These are phyloP conservation scores for Ectemnius lituratus DNA, from an alignment of 2,888 invertebrate genomes.

Conservation along the genomic window DNA sequence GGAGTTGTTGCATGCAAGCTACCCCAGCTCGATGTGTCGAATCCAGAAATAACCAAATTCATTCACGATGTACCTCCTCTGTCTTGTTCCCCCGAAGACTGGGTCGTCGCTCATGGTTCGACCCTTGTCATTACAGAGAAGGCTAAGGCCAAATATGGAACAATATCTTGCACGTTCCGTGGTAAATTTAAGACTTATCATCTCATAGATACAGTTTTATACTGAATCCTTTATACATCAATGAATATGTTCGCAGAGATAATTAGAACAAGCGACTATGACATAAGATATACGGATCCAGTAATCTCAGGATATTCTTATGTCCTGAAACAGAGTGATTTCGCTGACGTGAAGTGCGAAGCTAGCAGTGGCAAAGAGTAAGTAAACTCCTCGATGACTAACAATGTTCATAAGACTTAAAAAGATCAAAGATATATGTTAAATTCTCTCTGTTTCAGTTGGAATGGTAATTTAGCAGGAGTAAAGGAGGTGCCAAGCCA, in stretches of 20 bases:
- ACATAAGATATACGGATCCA: slow-evolving; percentile 80
- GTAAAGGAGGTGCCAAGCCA: slow-evolving; percentile 79
- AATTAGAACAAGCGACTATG: slow-evolving; percentile 83
- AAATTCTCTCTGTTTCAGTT: slow-evolving; percentile 74
- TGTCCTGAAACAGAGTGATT: slow-evolving; percentile 84
- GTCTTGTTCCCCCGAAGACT: slow-evolving; percentile 84
- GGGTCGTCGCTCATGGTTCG: slow-evolving; percentile 84
- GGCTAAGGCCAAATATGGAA: slow-evolving; percentile 77
- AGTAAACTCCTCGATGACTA: slow-evolving; percentile 54
- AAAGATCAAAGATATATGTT: background rate
- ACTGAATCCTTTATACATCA: too few relatives aligned
- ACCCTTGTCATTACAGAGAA: slow-evolving; percentile 79
- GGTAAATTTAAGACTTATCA: slow-evolving; percentile 55
- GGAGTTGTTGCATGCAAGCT: slow-evolving; percentile 81
- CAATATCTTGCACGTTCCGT: slow-evolving; percentile 73
- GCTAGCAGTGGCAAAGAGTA: slow-evolving; percentile 78
- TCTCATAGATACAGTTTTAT: too few relatives aligned
- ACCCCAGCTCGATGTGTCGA: slow-evolving; percentile 83
- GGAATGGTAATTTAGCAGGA: slow-evolving; percentile 85
- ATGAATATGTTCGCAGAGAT: slow-evolving; percentile 80
- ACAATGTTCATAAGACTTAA: background rate
- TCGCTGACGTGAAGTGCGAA: slow-evolving; percentile 84
- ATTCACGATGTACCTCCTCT: slow-evolving; percentile 83
- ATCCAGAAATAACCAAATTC: slow-evolving; percentile 87
- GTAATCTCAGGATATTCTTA: slow-evolving; percentile 81